A percentile compares a stretch with the other conserved stretches of the same genome.
Evolutionary conservation across 2,113 vertebrate genomes (phyloP).

Genomic region (Seriola dumerili): DNA sequence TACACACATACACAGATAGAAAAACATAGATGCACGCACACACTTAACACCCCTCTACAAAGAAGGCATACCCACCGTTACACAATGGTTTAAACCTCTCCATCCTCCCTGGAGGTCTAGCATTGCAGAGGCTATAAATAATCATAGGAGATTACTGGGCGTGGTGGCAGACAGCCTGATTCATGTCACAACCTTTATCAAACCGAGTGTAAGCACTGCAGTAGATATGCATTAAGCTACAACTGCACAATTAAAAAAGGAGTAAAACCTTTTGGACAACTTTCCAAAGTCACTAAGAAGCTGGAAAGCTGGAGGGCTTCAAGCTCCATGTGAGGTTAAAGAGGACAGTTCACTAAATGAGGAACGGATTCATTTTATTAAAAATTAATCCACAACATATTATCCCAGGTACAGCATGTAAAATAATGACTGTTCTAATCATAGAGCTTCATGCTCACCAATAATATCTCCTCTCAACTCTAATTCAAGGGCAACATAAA

Average conservation of each 20-base stretch:
- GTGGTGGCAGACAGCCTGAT: constrained; percentile 51
- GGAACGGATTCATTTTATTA: constrained; percentile 25
- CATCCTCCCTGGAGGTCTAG: constrained; percentile 45
- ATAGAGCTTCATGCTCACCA: constrained; percentile 17
- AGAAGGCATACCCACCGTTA: constrained; percentile 11
- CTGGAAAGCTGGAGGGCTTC: neutral
- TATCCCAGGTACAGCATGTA: constrained; percentile 36
- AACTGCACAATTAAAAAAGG: neutral
- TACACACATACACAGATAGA: neutral
- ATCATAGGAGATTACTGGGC: constrained; percentile 59
- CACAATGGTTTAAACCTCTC: constrained; percentile 52
- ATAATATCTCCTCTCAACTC: constrained; percentile 13
- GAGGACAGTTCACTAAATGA: neutral
- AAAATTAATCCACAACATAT: constrained; percentile 37
- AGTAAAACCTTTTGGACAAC: neutral
- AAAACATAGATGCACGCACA: neutral
- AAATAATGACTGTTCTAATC: constrained; percentile 43
- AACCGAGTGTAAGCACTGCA: constrained; percentile 6
- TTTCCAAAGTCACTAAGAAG: neutral
- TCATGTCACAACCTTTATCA: constrained; percentile 52
- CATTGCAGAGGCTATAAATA: constrained; percentile 68
- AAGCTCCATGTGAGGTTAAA: neutral
- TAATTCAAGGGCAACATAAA: neutral
- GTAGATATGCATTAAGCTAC: neutral
- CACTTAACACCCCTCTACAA: neutral